Base-by-base conservation (phyloP, 1,140 invertebrate genomes). In the Stenopsyche tienmushanensis region DNA sequence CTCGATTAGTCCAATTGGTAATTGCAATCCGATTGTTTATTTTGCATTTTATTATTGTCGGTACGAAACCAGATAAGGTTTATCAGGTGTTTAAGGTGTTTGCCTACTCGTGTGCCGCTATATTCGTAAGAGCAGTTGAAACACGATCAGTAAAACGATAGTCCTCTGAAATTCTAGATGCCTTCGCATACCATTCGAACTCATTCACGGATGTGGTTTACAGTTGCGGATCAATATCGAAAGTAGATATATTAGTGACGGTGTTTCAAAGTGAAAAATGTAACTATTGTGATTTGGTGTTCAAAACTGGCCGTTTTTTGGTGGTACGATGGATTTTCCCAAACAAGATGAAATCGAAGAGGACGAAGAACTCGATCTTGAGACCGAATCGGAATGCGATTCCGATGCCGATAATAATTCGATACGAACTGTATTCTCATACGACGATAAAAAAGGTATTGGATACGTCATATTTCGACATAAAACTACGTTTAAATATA, bases 21-120 rank as follows among this genome's bases (percentile, higher is more conserved):
- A n/a, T n/a, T n/a, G n/a, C n/a, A n/a, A n/a, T n/a, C n/a, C n/a
- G n/a, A n/a, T n/a, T n/a, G n/a, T n/a, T n/a, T n/a, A 34, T 34
- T 34, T 34, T 34, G 29, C 29, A 34, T 34, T 34, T 34, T 34
- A 34, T 39, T 47, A 15, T 47, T 47, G 18, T 15, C 17, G 15
- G 53, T 29, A 57, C 29, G 53, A 41, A 34, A n/a, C 10, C n/a
- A 17, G 53, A 57, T 57, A 57, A 57, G 53, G 53, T 7, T 57
- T 57, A 57, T 57, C 53, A 20, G 26, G 34, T 25, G 53, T 10
- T 25, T 34, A 57, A 57, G 53, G 53, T 57, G 53, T 57, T 57
- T 57, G 23, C 34, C n/a, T 52, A 3, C 7, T 25, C 17, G 3
- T 21, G 23, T 24, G 5, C 17, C 44, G 29, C 7, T 18, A 10